Evolutionary conservation across 2,113 vertebrate species (phyloP).

Genomic region (Rhegmatorhina hoffmannsi): DNA sequence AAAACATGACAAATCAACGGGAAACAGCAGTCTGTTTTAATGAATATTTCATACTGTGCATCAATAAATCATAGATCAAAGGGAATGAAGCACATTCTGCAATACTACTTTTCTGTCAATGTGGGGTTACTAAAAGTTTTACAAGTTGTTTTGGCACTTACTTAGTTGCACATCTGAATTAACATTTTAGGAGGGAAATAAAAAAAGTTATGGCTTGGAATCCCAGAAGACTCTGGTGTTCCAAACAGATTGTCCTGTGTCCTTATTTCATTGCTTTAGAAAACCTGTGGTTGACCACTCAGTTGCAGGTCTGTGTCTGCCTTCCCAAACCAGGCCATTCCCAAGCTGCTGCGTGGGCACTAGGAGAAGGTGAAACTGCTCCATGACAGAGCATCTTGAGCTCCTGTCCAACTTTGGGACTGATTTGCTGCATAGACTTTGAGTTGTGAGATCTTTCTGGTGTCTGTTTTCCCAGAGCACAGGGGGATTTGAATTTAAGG

Average conservation of each 20-base stretch:
- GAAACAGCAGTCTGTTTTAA: slow-evolving; percentile 77
- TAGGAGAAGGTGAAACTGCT: not conserved
- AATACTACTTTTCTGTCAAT: slow-evolving; percentile 41
- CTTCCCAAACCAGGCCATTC: not conserved
- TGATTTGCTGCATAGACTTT: not conserved
- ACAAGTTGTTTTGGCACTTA: slow-evolving; percentile 33
- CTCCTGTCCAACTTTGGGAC: not conserved
- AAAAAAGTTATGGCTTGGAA: not conserved
- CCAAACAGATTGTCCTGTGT: not conserved
- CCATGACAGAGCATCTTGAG: not conserved
- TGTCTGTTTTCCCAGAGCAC: not conserved
- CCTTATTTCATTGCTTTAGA: not conserved
- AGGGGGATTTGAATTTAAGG: not conserved
- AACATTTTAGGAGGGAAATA: slow-evolving; percentile 17
- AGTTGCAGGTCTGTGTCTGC: not conserved
- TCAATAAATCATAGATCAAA: slow-evolving; percentile 78
- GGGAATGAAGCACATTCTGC: slow-evolving; percentile 19
- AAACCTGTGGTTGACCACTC: not conserved
- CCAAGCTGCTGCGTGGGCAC: not conserved
- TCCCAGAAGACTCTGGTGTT: not conserved
- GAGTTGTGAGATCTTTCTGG: not conserved
- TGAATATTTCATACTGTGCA: slow-evolving; percentile 76
- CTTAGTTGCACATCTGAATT: slow-evolving; percentile 36
- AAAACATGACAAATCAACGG: slow-evolving; percentile 79
- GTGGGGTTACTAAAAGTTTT: slow-evolving; percentile 63